Evolutionary conservation across 1,140 invertebrate species (phyloP).

Genomic region (Drosophila lini): DNA sequence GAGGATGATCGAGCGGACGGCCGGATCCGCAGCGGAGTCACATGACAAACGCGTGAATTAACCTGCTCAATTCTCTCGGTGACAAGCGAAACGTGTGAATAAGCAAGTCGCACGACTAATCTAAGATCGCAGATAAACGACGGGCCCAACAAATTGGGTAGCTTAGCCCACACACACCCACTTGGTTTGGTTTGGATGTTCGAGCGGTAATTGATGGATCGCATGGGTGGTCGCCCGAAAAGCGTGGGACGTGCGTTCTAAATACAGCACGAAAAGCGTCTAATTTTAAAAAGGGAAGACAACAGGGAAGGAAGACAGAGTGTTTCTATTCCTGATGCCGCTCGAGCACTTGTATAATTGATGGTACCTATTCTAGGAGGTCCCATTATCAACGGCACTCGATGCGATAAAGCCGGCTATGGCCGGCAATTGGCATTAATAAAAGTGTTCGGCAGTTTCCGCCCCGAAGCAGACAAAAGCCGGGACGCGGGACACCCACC

Average conservation of each 20-base stretch:
- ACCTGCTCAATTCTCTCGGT: conserved; percentile 43
- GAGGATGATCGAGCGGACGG: conserved; percentile 13
- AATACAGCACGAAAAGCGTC: conserved; percentile 27
- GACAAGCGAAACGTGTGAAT: conserved; percentile 77
- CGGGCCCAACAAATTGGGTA: conserved; percentile 55
- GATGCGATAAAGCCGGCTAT: conserved; percentile 59
- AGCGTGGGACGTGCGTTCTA: conserved; percentile 21
- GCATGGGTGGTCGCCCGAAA: conserved; percentile 32
- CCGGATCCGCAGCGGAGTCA: conserved; percentile 36
- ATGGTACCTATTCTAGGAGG: conserved; percentile 33
- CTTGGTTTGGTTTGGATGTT: neutral
- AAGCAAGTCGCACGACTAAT: conserved; percentile 69
- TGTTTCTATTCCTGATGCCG: conserved; percentile 17
- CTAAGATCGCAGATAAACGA: conserved; percentile 66
- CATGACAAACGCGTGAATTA: conserved; percentile 76
- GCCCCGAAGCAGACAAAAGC: conserved; percentile 42
- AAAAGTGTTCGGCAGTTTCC: conserved; percentile 70
- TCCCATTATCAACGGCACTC: conserved; percentile 40
- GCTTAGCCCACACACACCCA: conserved; percentile 4
- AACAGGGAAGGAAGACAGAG: conserved; percentile 24
- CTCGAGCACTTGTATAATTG: conserved; percentile 57
- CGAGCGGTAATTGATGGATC: conserved; percentile 47
- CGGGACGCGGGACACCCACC: conserved; percentile 16
- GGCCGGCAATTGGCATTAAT: conserved; percentile 68
- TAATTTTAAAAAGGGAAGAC: conserved; percentile 20